Conservation (phyloP, 1,140 invertebrate species). For the Tribolium castaneum region DNA sequence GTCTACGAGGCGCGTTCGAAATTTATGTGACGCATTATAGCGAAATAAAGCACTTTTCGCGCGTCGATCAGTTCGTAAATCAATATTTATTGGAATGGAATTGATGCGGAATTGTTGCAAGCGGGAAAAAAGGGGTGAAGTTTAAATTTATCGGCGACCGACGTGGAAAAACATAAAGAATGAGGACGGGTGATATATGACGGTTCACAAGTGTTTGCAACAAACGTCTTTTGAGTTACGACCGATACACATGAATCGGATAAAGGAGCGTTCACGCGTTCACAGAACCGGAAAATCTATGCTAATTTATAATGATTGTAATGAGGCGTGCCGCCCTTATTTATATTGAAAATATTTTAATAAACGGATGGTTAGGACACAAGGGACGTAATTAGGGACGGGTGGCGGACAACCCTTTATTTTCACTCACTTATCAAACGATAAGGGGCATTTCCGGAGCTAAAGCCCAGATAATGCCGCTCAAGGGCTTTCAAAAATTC, state of each 20-base stretch:
- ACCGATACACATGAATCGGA: slow-evolving; percentile 20
- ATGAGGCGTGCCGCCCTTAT: slow-evolving; percentile 57
- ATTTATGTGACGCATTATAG: slow-evolving; percentile 59
- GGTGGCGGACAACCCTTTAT: slow-evolving; percentile 46
- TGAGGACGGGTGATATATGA: slow-evolving; percentile 49
- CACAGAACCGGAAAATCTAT: slow-evolving; percentile 51
- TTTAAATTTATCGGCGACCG: slow-evolving; percentile 57
- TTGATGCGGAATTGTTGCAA: slow-evolving; percentile 55
- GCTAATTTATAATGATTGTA: slow-evolving; percentile 57
- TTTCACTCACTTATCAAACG: background rate
- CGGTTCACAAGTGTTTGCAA: slow-evolving; percentile 56
- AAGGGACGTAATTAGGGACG: slow-evolving; percentile 49
- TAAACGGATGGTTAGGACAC: slow-evolving; percentile 49
- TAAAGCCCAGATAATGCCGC: no score
- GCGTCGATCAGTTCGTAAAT: slow-evolving; percentile 59
- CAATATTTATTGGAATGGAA: slow-evolving; percentile 60
- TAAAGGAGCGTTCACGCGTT: slow-evolving; percentile 15
- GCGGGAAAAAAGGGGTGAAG: slow-evolving; percentile 53
- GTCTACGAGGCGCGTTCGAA: slow-evolving; percentile 8
- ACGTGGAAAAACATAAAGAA: slow-evolving; percentile 34
- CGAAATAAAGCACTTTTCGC: slow-evolving; percentile 60
- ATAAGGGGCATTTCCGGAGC: background rate
- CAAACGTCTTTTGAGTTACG: slow-evolving; percentile 56
- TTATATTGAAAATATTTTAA: slow-evolving; percentile 60
- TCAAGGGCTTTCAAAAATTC: no score